Evolutionary conservation across 2,797 vertebrate species (phyloP).

Genomic region (Spea hammondii): DNA sequence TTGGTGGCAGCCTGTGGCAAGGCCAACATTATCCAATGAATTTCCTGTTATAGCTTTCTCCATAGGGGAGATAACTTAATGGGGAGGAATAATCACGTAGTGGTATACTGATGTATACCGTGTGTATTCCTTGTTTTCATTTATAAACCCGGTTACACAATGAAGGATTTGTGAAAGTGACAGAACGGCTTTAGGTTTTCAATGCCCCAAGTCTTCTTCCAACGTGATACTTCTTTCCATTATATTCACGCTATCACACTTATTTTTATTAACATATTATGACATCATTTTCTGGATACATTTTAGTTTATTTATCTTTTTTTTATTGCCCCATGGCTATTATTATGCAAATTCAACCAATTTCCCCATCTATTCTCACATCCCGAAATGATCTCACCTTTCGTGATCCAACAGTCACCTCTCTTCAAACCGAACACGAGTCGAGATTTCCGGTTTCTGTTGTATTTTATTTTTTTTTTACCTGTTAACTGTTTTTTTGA

Average conservation of each 20-base stretch:
- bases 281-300: slow-evolving; percentile 32
- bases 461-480: background rate
- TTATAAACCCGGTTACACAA: too few relatives aligned
- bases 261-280: slow-evolving; percentile 25
- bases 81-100: too few relatives aligned
- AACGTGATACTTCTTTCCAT: background rate
- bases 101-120: too few relatives aligned
- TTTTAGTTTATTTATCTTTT: background rate
- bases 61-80: too few relatives aligned
- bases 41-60: too few relatives aligned
- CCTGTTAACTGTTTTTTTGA: too few relatives aligned
- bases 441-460: background rate
- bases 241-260: background rate
- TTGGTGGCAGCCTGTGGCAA: too few relatives aligned
- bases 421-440: background rate
- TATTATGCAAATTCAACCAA: slow-evolving; percentile 1
- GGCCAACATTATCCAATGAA: too few relatives aligned
- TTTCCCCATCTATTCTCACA: slow-evolving; percentile 29
- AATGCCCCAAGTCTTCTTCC: background rate
- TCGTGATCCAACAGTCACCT: background rate
- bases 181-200: too few relatives aligned
- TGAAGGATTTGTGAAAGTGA: too few relatives aligned
- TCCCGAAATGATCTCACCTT: slow-evolving; percentile 20
- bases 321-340: background rate
- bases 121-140: too few relatives aligned